A percentile compares a stretch with the other conserved stretches of the same genome.
These are phyloP conservation scores for Drosophila miranda DNA, from an alignment of 1,140 invertebrate species.

Conservation along the genomic window DNA sequence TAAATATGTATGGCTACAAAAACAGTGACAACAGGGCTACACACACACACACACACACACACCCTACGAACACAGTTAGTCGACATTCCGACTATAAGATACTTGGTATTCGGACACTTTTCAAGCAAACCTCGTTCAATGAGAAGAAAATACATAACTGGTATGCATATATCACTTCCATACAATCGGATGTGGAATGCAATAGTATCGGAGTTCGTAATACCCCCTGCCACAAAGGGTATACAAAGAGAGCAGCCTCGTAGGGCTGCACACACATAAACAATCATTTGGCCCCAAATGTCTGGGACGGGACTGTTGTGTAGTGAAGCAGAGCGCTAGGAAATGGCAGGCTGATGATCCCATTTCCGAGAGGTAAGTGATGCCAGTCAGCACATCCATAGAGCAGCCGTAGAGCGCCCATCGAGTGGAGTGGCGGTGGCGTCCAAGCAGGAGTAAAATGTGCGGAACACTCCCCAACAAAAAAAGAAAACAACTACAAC, in stretches of 20 bases:
- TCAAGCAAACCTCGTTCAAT: no score
- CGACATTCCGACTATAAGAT: no score
- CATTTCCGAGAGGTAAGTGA: constrained; percentile 82
- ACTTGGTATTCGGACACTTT: no score
- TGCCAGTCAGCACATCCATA: constrained; percentile 59
- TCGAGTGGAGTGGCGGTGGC: background rate
- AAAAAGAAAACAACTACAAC: no score
- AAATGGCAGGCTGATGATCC: constrained; percentile 82
- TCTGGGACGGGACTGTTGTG: constrained; percentile 56
- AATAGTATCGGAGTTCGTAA: no score
- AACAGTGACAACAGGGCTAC: constrained; percentile 13
- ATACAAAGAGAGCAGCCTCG: constrained; percentile 12
- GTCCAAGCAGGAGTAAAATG: constrained; percentile 40
- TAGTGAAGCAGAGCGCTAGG: constrained; percentile 72
- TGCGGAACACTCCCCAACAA: constrained; percentile 10
- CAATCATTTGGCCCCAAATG: constrained; percentile 74
- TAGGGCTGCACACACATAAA: constrained; percentile 54
- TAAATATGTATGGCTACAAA: constrained; percentile 71
- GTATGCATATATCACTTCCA: no score
- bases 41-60: constrained; percentile 9
- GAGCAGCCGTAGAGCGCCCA: constrained; percentile 23
- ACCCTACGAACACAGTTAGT: no score
- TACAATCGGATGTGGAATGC: no score
- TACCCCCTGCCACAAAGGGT: no score
- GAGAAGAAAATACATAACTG: no score